Evolutionary conservation across 2,797 vertebrate species (phyloP), one percentile per base, ranked within the genome.

Genomic region (Tachyglossus aculeatus): DNA sequence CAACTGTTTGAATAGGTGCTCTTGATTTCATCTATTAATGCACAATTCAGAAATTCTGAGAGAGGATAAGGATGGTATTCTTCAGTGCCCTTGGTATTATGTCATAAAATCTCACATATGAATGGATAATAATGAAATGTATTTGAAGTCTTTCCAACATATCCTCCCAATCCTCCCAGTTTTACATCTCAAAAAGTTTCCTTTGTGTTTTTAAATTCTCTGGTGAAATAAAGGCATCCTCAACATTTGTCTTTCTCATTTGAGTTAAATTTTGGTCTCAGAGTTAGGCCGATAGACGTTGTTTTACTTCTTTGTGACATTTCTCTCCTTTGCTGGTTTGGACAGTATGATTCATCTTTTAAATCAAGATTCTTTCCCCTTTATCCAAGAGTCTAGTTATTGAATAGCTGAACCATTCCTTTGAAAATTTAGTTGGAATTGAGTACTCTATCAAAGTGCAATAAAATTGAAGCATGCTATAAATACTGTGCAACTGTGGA

Each of bases 401-500:
- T 59, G 19, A 72, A 54, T 65, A 59, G 38, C 18, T 37, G 12
- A 37, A 10, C n/a, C 63, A 53, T 33, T 54, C 54, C 44, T 51
- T 9, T 50, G 13, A 68, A 22, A 41, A 14, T 33, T 15, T 70
- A 32, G 12, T 22, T 73, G 21, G 66, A 68, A 65, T 54, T 39
- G 71, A 75, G 52, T 25, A 10, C 14, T 55, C 56, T 15, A 66
- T 67, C 52, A 44, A 38, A 67, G 44, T 54, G 31, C 44, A 69
- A 39, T 54, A 51, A 48, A 76, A 48, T 44, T 58, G 65, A 72
- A 59, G 13, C 31, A 21, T 54, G 44, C 12, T 47, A 32, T 60
- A 29, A 45, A 21, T 72, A 45, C 12, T 47, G 58, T 36, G 38
- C n/a, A 60, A 62, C 21, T 45, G 38, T 15, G 54, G 58, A 65